phyloP scores from a whole-genome alignment of 2,113 vertebrate species.

The Corvus cornix region DNA sequence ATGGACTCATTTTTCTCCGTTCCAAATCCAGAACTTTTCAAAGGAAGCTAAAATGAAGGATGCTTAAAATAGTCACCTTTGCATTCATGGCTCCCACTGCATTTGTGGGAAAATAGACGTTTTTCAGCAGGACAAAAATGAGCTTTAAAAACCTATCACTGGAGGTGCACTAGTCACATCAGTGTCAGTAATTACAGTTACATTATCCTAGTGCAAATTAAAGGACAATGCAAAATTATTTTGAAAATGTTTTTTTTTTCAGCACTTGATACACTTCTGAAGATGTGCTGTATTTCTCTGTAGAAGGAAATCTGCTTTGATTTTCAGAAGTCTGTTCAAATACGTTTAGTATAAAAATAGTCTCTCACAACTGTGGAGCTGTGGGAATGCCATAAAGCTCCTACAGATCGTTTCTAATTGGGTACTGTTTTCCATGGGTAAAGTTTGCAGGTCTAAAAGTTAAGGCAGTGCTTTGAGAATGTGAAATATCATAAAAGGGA shows the following conservation, averaged over 20 bases:
- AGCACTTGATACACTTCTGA: background rate
- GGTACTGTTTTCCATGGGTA: background rate
- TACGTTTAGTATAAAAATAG: conserved; percentile 15
- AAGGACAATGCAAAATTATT: background rate
- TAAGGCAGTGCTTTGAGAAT: background rate
- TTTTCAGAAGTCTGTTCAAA: conserved; percentile 13
- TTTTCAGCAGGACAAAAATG: background rate
- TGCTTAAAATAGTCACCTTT: background rate
- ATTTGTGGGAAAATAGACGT: background rate
- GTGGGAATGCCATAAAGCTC: background rate
- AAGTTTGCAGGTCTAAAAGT: background rate
- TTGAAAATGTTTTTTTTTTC: background rate
- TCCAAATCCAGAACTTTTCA: background rate
- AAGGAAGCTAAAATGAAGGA: background rate
- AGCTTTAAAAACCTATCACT: background rate
- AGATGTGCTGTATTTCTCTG: background rate
- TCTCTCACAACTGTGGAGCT: background rate
- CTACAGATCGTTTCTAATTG: background rate
- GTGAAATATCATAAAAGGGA: background rate
- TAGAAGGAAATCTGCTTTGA: background rate
- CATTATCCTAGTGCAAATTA: background rate
- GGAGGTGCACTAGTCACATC: background rate
- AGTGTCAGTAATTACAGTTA: background rate
- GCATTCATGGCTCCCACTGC: background rate
- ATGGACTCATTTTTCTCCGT: background rate